Evolutionary conservation across 2,888 invertebrate species (phyloP), one percentile per base, ranked within the genome.

Genomic region (Dioctria linearis): DNA sequence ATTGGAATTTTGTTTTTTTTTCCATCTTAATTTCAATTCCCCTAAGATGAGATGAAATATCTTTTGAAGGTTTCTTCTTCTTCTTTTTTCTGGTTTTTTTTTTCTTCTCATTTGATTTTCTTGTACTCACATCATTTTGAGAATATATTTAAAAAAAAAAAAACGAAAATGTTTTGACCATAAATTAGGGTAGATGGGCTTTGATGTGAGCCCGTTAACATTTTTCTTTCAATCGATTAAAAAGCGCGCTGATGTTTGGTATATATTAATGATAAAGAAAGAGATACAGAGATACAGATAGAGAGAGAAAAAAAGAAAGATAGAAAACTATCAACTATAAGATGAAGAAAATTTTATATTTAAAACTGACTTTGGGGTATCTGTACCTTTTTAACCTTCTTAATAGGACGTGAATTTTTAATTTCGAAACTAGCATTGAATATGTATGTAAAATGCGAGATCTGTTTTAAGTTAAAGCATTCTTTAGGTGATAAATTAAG

Each of bases 351-450:
- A 25, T 25, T 25, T 69, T 69, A 69, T 69, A 69, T 69, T 69
- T 51, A 73, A 59, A 40, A 57, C n/a, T 42, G 25, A n/a, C 25
- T 59, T 59, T 37, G 43, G 40, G 3, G 73, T 57, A 42, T 54
- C 73, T 73, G 73, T 40, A 73, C 73, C 25, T 73, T 73, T 73
- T 73, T 73, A 73, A 73, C 57, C 57, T 57, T 57, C 42, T 73
- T 73, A 73, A 54, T 8, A 54, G 54, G 54, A 54, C 11, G 54
- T 54, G 11, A 54, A 54, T 54, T 11, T 54, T 11, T 8, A 11
- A 54, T 11, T 8, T 11, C 11, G 4, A 4, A 4, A 8, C 11
- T 54, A 54, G 6, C 11, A 54, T 54, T 0, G 54, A 25, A 25
- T 25, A 25, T 25, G 25, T 25, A 25, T 25, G 25, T 25, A 25